Conservation (phyloP, 2,113 vertebrate genomes). For the Gymnobelideus leadbeateri region DNA sequence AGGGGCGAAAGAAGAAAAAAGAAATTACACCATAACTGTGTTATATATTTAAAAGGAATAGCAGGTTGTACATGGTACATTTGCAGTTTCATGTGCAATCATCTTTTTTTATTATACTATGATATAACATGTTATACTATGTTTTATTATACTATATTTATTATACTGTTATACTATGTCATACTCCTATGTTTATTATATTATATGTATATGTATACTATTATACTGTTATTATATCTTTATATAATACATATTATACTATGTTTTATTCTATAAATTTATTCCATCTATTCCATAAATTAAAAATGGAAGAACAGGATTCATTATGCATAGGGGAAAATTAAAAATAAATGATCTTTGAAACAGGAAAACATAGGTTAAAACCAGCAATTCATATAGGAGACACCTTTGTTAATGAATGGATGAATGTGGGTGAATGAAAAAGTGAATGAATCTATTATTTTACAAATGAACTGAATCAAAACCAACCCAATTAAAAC, state of each 20-base stretch:
- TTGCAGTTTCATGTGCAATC: not conserved
- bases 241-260: too few relatives aligned
- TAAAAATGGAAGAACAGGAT: not conserved
- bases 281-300: not conserved
- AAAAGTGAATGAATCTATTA: not conserved
- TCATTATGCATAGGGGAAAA: not conserved
- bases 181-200: too few relatives aligned
- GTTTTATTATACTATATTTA: too few relatives aligned
- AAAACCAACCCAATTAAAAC: not conserved
- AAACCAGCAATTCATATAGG: not conserved
- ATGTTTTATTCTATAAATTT: not conserved
- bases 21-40: not conserved
- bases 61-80: not conserved
- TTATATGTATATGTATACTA: too few relatives aligned
- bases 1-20: not conserved
- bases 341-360: not conserved
- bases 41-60: not conserved
- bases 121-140: too few relatives aligned
- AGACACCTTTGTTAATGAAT: not conserved
- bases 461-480: not conserved
- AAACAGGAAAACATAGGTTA: not conserved
- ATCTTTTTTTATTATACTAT: too few relatives aligned
- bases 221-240: not conserved
- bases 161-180: too few relatives aligned
- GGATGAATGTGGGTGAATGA: not conserved